Base-by-base conservation (phyloP, 2,113 vertebrate species). In the Xenus cinereus region DNA sequence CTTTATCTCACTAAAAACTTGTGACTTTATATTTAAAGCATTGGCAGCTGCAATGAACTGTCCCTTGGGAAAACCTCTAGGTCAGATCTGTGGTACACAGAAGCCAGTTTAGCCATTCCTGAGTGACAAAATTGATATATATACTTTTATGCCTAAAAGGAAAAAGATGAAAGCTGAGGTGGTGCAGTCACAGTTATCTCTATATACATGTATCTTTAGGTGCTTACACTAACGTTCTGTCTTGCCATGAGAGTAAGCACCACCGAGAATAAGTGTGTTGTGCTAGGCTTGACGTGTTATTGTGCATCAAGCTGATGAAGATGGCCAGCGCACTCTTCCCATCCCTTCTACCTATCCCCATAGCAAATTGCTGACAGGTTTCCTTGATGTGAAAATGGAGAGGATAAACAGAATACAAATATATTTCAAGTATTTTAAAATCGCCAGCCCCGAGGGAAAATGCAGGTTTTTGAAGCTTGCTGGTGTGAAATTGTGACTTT, bases 171-270 rank as follows among this genome's bases (percentile, higher is more conserved):
- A 50, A 67, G 63, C 24, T 41, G 48, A 30, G 33, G 33, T 32
- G 54, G 14, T 39, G 11, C 41, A 66, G 26, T 10, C 54, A 62
- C 19, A 4, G 15, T 10, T 68, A 2, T 9, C 20, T 37, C 51
- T 56, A 11, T 0, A 5, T 23, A n/a, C 9, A n/a, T 0, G 0
- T 7, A 57, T 3, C 12, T 83, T 62, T 3, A 48, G 72, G 46
- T 57, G 46, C 30, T 50, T 22, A 19, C 3, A 12, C 27, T 13
- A 22, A 67, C 71, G 22, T 3, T 86, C 26, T 56, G 35, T 22
- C 62, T 72, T 48, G 6, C 48, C 7, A 8, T 32, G 30, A 71
- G 33, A 33, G 30, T 24, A 57, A 62, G 37, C 46, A 11, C 9
- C 27, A 22, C 8, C 15, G 9, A 28, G 51, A 53, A 53, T 53